Base-by-base conservation (phyloP, 2,888 invertebrate species). In the Blastobasis lacticolella region DNA sequence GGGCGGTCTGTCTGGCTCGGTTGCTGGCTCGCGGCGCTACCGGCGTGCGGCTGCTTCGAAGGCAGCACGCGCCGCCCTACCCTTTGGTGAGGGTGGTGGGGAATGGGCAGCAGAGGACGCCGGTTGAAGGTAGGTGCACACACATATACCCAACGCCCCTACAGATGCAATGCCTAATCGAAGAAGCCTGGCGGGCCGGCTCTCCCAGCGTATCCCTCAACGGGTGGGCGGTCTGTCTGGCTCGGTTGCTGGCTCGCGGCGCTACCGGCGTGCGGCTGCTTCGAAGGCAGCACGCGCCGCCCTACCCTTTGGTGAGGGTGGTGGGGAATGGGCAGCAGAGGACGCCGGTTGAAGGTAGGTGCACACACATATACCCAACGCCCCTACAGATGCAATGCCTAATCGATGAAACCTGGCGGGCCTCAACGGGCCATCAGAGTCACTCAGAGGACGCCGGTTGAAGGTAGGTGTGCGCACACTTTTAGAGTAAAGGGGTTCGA, bases 321-420 rank as follows among this genome's bases (percentile, higher is more conserved):
- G 23, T 23, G 23, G 23, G 41, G 41, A 41, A 4, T 41, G 9
- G n/a, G 9, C 40, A 40, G 40, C 42, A 62, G 58, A 49, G 62
- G n/a, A 52, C 58, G 43, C 66, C 64, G 4, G 54, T 54, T n/a
- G 63, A 63, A 41, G 59, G 61, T 61, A n/a, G n/a, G n/a, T n/a
- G n/a, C 40, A 6, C 40, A 40, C 8, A 40, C 40, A 40, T 8
- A 5, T 9, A 37, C 7, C 9, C 9, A 38, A 38, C 38, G n/a
- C 7, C 9, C 40, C 23, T n/a, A 38, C 60, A 83, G 83, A 62
- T 94, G 49, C 95, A 95, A 71, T 94, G 94, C 67, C 85, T 92
- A 49, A 91, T 95, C 58, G 96, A 96, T 79, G 94, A 94, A 72
- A 92, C 94, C n/a, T 95, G 94, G 94, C 90, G 92, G 36, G 89